These are phyloP conservation scores for Ormia ochracea DNA, from an alignment of 2,888 invertebrate species.

Conservation along the genomic window DNA sequence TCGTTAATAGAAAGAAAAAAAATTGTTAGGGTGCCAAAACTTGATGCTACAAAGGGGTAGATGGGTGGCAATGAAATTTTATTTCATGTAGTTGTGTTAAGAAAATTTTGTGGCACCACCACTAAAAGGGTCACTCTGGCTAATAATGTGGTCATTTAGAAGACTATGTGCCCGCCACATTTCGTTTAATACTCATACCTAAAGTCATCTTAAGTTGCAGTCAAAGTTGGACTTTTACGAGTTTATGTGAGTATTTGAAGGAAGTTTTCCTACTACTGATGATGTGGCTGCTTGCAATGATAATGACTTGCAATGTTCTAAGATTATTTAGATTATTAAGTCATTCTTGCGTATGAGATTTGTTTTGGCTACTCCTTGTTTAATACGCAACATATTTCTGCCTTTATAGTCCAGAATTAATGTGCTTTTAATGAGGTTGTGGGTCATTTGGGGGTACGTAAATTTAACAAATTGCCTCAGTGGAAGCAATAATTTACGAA, in stretches of 20 bases:
- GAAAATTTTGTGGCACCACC: background rate
- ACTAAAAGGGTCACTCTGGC: background rate
- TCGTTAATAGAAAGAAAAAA: background rate
- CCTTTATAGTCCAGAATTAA: too few relatives aligned
- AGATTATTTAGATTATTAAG: conserved; percentile 18
- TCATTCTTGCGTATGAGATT: background rate
- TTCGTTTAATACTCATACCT: background rate
- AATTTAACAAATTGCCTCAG: too few relatives aligned
- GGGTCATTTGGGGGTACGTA: too few relatives aligned
- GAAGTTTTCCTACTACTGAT: background rate
- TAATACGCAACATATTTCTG: too few relatives aligned
- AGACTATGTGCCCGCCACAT: background rate
- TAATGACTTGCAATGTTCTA: conserved; percentile 23
- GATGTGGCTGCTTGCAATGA: conserved; percentile 7
- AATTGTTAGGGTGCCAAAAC: background rate
- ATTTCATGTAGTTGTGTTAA: background rate
- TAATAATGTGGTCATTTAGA: background rate
- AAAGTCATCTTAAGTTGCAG: background rate
- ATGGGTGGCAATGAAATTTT: background rate
- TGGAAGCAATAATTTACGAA: too few relatives aligned
- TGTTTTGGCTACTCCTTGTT: too few relatives aligned
- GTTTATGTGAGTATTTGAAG: background rate
- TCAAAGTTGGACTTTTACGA: background rate
- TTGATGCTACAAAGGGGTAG: background rate
- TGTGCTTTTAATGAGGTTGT: too few relatives aligned